Evolutionary conservation across 1,140 invertebrate genomes (phyloP).

Genomic region (Bombus waltoni): DNA sequence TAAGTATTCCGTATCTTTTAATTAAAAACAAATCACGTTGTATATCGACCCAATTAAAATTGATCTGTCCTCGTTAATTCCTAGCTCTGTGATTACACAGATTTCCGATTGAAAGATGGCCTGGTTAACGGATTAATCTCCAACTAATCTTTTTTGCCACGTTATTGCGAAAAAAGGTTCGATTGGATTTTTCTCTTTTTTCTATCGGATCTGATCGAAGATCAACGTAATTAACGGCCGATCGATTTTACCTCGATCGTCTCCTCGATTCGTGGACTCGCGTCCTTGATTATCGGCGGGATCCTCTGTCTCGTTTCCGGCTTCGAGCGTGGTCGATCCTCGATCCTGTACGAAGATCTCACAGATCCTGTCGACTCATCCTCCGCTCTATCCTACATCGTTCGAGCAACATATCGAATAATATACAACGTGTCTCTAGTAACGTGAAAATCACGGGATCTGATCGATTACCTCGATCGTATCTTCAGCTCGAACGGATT

Average conservation of each 20-base stretch:
- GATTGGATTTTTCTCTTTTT: not conserved
- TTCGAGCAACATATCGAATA: not conserved
- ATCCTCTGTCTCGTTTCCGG: conserved; percentile 54
- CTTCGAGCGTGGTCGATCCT: conserved; percentile 57
- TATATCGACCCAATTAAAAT: too few species aligned
- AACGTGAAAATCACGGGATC: not conserved
- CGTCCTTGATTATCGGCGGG: conserved; percentile 43
- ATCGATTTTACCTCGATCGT: conserved; percentile 60
- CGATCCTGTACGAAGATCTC: conserved; percentile 46
- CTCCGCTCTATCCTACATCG: conserved; percentile 21
- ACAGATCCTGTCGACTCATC: conserved; percentile 20
- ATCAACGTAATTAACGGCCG: not conserved
- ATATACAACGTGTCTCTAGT: not conserved
- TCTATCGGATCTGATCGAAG: not conserved
- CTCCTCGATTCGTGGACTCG: conserved; percentile 27
- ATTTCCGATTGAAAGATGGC: not conserved
- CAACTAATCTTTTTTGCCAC: not conserved
- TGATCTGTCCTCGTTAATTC: not conserved
- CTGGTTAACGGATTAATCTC: not conserved
- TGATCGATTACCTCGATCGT: conserved; percentile 52
- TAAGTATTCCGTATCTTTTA: too few species aligned
- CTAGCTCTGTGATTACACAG: not conserved
- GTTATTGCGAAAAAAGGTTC: not conserved
- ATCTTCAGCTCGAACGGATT: not conserved
- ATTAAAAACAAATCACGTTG: too few species aligned